These are phyloP conservation scores for Callorhinus ursinus DNA, from an alignment of 2,113 vertebrate genomes.

Conservation along the genomic window DNA sequence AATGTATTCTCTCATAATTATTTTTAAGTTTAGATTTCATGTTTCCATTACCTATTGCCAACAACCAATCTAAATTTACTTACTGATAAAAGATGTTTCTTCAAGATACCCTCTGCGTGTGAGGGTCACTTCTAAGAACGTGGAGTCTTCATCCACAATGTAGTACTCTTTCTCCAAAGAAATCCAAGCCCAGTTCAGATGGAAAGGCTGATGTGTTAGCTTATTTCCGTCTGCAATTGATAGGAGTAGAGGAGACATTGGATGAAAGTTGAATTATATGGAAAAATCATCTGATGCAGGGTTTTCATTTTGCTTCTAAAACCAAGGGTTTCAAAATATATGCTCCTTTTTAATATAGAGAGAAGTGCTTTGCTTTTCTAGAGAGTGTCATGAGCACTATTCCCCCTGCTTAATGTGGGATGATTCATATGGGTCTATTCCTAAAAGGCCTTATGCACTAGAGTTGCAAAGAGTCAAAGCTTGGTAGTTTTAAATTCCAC, in stretches of 20 bases:
- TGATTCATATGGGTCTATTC: neutral
- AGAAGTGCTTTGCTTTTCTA: neutral
- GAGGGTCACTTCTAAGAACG: slow-evolving; percentile 90
- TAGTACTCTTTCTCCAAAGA: slow-evolving; percentile 91
- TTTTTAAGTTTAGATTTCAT: neutral
- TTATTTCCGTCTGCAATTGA: slow-evolving; percentile 87
- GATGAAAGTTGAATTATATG: neutral
- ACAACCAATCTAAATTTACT: slow-evolving; percentile 76
- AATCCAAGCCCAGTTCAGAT: slow-evolving; percentile 93
- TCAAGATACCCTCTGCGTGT: slow-evolving; percentile 89
- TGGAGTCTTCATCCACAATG: slow-evolving; percentile 89
- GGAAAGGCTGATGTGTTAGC: slow-evolving; percentile 88
- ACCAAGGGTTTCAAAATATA: neutral
- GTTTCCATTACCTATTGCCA: neutral
- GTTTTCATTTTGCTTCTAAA: neutral
- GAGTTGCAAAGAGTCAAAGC: neutral
- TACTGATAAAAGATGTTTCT: slow-evolving; percentile 92
- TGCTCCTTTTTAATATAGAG: neutral
- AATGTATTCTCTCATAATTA: neutral
- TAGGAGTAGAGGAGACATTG: neutral
- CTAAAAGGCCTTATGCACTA: neutral
- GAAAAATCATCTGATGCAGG: neutral
- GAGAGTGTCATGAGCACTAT: neutral
- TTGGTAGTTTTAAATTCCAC: neutral
- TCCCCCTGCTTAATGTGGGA: neutral